phyloP scores from a whole-genome alignment of 37 sponge, comb jelly and placozoan species.

The Eunapius fragilis region DNA sequence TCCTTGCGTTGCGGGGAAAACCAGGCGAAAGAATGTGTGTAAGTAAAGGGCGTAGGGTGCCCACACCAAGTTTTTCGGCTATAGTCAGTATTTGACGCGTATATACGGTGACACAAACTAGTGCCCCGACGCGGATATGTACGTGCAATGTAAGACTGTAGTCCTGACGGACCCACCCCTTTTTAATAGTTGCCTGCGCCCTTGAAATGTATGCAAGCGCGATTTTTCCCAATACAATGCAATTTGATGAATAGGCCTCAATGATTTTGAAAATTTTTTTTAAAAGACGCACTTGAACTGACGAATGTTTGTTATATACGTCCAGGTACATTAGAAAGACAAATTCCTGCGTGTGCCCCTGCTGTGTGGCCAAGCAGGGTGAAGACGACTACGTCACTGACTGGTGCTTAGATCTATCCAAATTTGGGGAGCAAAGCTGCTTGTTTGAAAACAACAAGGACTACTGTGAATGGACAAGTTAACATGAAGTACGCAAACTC shows the following conservation, averaged over 20 bases:
- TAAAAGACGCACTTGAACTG: too few species aligned
- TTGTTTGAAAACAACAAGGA: not conserved
- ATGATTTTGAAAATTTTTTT: too few species aligned
- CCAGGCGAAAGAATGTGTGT: not conserved
- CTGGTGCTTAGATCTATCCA: not conserved
- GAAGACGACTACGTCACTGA: not conserved
- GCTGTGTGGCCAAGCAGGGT: not conserved
- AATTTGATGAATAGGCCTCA: too few species aligned
- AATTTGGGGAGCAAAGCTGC: not conserved
- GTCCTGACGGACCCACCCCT: too few species aligned
- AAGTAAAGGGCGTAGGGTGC: not conserved
- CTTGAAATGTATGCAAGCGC: too few species aligned
- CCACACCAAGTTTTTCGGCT: too few species aligned
- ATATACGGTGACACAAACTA: too few species aligned
- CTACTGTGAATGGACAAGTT: not conserved
- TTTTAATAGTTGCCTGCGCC: too few species aligned
- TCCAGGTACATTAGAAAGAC: not conserved
- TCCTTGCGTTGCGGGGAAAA: not conserved
- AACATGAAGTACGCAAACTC: too few species aligned
- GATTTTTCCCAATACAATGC: too few species aligned
- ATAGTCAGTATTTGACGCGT: not conserved
- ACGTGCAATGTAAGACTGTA: too few species aligned
- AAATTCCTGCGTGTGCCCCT: not conserved
- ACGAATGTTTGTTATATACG: not conserved
- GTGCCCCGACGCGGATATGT: too few species aligned